Evolutionary conservation across 2,113 vertebrate species (phyloP).

Genomic region (human (Homo sapiens)): DNA sequence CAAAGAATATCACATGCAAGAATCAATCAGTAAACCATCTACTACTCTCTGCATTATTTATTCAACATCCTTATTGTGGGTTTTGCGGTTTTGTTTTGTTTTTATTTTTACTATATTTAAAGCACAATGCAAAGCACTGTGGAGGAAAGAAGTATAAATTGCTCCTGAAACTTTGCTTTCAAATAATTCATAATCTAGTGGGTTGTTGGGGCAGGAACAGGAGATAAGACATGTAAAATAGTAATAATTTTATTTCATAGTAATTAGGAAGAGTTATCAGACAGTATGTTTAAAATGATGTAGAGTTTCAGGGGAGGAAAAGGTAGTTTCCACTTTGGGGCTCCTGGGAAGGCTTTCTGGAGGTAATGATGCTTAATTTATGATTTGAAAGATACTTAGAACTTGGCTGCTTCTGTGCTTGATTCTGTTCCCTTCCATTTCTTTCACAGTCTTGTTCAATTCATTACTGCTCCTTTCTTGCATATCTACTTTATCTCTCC

Average conservation of each 20-base stretch:
- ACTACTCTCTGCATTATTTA: neutral
- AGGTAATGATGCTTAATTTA: neutral
- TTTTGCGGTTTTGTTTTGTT: neutral
- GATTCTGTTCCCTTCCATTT: neutral
- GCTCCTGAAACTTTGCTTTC: constrained; percentile 20
- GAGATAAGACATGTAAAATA: neutral
- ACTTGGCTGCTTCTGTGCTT: neutral
- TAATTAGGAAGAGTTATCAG: neutral
- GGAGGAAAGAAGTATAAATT: constrained; percentile 8
- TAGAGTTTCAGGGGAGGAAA: neutral
- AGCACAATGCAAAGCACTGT: neutral
- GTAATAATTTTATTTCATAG: neutral
- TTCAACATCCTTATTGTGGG: neutral
- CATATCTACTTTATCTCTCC: neutral
- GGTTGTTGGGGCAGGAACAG: neutral
- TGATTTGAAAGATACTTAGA: neutral
- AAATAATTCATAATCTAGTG: neutral
- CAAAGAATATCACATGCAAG: neutral
- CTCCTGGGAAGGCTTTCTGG: neutral
- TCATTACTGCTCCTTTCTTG: neutral
- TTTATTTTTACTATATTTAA: neutral
- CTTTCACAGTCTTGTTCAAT: neutral
- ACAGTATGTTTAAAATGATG: neutral
- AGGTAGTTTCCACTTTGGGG: neutral
- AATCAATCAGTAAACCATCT: neutral